Evolutionary conservation across 2,113 vertebrate species (phyloP), one percentile per base, ranked within the genome.

Genomic region (Mungos mungo): DNA sequence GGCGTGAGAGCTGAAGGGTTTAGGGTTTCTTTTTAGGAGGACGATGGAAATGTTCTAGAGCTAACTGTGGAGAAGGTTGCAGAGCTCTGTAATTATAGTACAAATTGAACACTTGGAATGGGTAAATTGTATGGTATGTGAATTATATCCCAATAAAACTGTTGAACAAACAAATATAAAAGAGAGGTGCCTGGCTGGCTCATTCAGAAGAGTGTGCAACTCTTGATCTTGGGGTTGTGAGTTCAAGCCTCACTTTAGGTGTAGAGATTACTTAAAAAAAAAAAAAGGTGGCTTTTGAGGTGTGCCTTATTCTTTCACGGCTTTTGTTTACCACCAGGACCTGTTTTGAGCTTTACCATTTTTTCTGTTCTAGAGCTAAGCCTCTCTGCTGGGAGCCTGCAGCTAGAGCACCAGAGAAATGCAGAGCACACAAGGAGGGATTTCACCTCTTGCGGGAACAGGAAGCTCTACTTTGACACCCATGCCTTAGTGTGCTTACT

Each of bases 401-500:
- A 99, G 96, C 98, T 99, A 80, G 98, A 99, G 21, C 14, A 95
- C 47, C 98, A 41, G 3, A 47, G 74, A 77, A 41, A 77, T 47
- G 98, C 99, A 77, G 98, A 99, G 21, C 14, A 95, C 41, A 98
- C 50, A 80, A 99, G 98, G 52, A 97, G 97, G 35, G 98, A 96
- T 11, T 72, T 99, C 19, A 96, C 99, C 1, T 98, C 98, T 19
- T 71, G 98, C 7, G 99, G 98, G 68, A 99, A 90, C 29, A 98
- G 98, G 91, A 99, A 97, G 90, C 98, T 99, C 90, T 99, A 99
- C 86, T 99, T 99, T 96, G 99, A 99, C 84, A 99, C 99, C 10
- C 99, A 99, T 15, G 99, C 99, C 0, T 98, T 99, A 77, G 99
- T 99, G 15, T 99, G 98, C 72, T 98, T 99, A 76, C 98, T 99